Base-by-base conservation (phyloP, 1,140 invertebrate genomes). In the Drosophila tristis region DNA sequence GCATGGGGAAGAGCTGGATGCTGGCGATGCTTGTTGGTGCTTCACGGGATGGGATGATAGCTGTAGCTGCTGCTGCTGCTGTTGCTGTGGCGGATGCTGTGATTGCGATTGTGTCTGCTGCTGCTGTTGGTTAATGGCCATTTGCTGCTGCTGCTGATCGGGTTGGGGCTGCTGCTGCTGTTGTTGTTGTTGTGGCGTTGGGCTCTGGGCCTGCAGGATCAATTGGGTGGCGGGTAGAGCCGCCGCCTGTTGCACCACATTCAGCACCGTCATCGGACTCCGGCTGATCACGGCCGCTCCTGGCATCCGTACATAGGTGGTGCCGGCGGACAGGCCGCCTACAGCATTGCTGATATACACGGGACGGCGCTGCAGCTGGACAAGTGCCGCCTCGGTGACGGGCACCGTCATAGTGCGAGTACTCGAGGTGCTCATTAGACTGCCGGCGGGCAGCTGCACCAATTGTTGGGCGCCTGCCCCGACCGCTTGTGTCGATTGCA, bases 291-390 rank as follows among this genome's bases (percentile, higher is more conserved):
- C 85, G 1, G 80, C 81, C 0, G 80, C 74, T 1, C 90, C 78
- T 1, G 90, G 90, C 90, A 91, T 91, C 0, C 90, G 77, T 1
- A 91, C 90, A 48, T 91, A 91, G 5, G 82, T 85, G 5, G 90
- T 77, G 44, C 82, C 80, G 2, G 82, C 78, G 2, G 75, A 62
- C 43, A 90, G 16, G 1, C 75, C 79, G 26, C 80, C 81, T 35
- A 91, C 70, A 9, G 90, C 78, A 65, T 91, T 91, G 72, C 90
- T 91, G 0, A 91, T 91, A 55, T 91, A 91, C 3, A 91, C 90
- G 0, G 90, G 90, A 11, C 90, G 90, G 4, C 90, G 80, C n/a
- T 91, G 90, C 31, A 91, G 61, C 62, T 91, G 90, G 16, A 84
- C 90, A 11, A 91, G 58, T 4, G 90, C 90, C 4, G 78, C 53